phyloP scores from a whole-genome alignment of 1,140 invertebrate genomes.

The Cyphomyrmex costatus region DNA sequence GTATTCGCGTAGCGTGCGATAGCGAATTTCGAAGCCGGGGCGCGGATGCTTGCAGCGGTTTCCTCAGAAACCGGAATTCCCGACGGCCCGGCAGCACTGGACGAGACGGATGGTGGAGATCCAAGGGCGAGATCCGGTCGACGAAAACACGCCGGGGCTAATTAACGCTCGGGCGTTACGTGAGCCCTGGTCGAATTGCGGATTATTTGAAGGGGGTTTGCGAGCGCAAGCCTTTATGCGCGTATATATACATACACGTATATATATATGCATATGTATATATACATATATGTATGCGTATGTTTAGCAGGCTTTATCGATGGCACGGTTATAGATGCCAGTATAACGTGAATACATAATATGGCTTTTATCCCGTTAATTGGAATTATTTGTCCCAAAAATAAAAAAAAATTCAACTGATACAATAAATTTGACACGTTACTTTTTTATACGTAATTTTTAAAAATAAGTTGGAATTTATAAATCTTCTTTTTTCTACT shows the following conservation, averaged over 20 bases:
- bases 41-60: conserved; percentile 64
- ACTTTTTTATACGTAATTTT: neutral
- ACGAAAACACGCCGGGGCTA: conserved; percentile 74
- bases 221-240: neutral
- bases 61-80: conserved; percentile 72
- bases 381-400: neutral
- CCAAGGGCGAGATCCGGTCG: conserved; percentile 5
- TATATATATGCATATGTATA: no score
- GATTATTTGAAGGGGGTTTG: conserved; percentile 57
- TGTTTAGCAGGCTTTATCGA: neutral
- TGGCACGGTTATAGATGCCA: neutral
- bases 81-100: conserved; percentile 12
- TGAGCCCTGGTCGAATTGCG: conserved; percentile 66
- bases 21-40: conserved; percentile 56
- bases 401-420: neutral
- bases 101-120: conserved; percentile 28
- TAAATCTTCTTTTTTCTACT: neutral
- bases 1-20: conserved; percentile 55
- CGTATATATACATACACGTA: no score
- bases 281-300: no score
- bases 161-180: conserved; percentile 73
- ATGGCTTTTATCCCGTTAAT: neutral
- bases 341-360: neutral
- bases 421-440: neutral
- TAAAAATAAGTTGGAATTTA: conserved; percentile 1